phyloP scores from a whole-genome alignment of 2,797 vertebrate genomes.

The Setipinna tenuifilis region DNA sequence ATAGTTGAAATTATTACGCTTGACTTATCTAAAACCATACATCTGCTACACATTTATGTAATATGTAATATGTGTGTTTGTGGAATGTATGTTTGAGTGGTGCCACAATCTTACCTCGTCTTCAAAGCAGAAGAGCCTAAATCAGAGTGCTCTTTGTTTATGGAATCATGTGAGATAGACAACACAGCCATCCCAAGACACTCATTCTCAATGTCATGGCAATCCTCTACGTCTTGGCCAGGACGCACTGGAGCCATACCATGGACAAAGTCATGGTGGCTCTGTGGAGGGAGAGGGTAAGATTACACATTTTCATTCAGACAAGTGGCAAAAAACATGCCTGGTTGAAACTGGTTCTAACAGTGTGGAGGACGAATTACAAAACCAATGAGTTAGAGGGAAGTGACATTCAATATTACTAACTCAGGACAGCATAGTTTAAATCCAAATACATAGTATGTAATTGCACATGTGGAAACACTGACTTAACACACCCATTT shows the following conservation, averaged over 20 bases:
- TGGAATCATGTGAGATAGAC: slow-evolving; percentile 83
- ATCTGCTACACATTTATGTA: not conserved
- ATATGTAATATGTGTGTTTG: not conserved
- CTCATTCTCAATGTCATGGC: slow-evolving; percentile 83
- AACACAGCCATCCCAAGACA: slow-evolving; percentile 88
- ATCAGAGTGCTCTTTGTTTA: slow-evolving; percentile 73
- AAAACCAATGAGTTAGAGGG: too few relatives aligned
- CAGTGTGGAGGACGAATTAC: too few relatives aligned
- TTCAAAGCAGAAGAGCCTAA: slow-evolving; percentile 67
- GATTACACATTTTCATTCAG: not conserved
- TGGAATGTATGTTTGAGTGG: not conserved
- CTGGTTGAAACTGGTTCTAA: too few relatives aligned
- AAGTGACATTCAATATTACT: too few relatives aligned
- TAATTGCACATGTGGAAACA: too few relatives aligned
- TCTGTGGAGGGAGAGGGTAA: slow-evolving; percentile 59
- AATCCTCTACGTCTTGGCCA: slow-evolving; percentile 72
- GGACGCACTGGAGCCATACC: slow-evolving; percentile 79
- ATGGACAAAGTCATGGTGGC: slow-evolving; percentile 83
- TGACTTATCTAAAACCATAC: not conserved
- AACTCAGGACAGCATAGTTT: too few relatives aligned
- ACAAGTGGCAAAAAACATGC: not conserved
- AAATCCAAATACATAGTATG: too few relatives aligned
- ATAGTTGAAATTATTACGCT: not conserved
- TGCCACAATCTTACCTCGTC: slow-evolving; percentile 69
- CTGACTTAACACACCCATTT: too few relatives aligned